Evolutionary conservation across 1,140 invertebrate genomes (phyloP).

Genomic region (Drosophila setifemur): DNA sequence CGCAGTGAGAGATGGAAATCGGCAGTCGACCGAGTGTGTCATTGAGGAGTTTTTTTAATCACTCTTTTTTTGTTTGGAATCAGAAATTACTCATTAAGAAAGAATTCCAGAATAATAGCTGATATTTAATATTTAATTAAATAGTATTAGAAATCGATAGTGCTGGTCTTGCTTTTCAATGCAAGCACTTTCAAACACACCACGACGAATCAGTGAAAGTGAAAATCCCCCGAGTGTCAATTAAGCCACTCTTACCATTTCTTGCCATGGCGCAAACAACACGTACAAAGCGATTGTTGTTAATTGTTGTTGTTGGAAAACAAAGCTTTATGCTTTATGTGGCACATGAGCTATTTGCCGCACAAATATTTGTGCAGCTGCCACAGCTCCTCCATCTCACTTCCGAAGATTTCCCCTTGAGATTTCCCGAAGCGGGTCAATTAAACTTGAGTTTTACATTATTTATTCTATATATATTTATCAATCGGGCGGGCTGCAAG

Average conservation of each 20-base stretch:
- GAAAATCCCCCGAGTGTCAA: slow-evolving; percentile 76
- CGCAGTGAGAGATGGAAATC: slow-evolving; percentile 55
- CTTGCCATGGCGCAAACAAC: slow-evolving; percentile 33
- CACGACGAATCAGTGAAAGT: slow-evolving; percentile 75
- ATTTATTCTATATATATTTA: slow-evolving; percentile 4
- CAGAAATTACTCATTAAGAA: neutral
- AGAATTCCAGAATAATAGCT: too few relatives aligned
- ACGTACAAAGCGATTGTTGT: slow-evolving; percentile 43
- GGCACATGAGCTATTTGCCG: slow-evolving; percentile 33
- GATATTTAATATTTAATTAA: neutral
- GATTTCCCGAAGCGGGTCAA: slow-evolving; percentile 36
- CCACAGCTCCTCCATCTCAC: neutral
- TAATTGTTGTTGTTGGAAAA: slow-evolving; percentile 46
- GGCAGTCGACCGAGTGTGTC: slow-evolving; percentile 3
- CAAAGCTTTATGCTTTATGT: slow-evolving; percentile 22
- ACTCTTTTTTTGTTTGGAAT: neutral
- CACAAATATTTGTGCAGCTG: slow-evolving; percentile 67
- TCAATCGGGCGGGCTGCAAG: slow-evolving; percentile 12
- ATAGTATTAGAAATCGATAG: too few relatives aligned
- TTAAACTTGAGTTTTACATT: slow-evolving; percentile 7
- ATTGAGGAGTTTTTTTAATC: too few relatives aligned
- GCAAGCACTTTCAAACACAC: slow-evolving; percentile 45
- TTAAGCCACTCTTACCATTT: slow-evolving; percentile 56
- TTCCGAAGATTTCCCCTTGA: slow-evolving; percentile 26
- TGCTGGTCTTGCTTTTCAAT: slow-evolving; percentile 8